Conservation (phyloP, 2,888 invertebrate species). For the Amphimallon solstitiale region DNA sequence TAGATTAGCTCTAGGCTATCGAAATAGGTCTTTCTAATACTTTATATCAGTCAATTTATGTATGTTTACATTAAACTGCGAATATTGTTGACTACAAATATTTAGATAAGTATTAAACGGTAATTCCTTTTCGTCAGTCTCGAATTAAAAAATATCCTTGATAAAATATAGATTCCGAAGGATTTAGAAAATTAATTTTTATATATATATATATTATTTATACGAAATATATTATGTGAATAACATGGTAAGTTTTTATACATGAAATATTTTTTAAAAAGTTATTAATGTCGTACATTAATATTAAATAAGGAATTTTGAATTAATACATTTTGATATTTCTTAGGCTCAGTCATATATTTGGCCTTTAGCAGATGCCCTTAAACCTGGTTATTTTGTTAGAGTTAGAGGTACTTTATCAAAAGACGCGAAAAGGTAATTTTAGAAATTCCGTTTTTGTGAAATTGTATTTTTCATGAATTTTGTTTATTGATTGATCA, state of each 20-base stretch:
- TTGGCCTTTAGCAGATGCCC: constrained; percentile 16
- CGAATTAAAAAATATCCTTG: constrained; percentile 20
- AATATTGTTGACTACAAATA: too few species aligned
- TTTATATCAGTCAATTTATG: too few species aligned
- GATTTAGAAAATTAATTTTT: not conserved
- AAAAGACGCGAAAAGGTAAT: constrained; percentile 13
- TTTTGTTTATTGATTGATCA: not conserved
- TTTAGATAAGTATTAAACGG: too few species aligned
- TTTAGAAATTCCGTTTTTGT: not conserved
- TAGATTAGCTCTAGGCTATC: not conserved
- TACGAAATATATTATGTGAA: constrained; percentile 1
- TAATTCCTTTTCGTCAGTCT: not conserved
- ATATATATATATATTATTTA: constrained; percentile 4
- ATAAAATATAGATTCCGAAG: constrained; percentile 18
- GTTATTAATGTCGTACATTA: not conserved
- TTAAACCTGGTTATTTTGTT: not conserved
- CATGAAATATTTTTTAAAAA: constrained; percentile 3
- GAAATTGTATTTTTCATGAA: not conserved
- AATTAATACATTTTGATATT: not conserved
- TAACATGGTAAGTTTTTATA: constrained; percentile 21
- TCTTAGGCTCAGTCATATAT: constrained; percentile 1
- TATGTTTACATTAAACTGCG: too few species aligned
- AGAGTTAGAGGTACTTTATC: constrained; percentile 4
- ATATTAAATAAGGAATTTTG: not conserved
- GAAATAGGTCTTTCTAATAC: not conserved